Evolutionary conservation across 1,140 invertebrate species (phyloP).

Genomic region (Drosophila micromelanica): DNA sequence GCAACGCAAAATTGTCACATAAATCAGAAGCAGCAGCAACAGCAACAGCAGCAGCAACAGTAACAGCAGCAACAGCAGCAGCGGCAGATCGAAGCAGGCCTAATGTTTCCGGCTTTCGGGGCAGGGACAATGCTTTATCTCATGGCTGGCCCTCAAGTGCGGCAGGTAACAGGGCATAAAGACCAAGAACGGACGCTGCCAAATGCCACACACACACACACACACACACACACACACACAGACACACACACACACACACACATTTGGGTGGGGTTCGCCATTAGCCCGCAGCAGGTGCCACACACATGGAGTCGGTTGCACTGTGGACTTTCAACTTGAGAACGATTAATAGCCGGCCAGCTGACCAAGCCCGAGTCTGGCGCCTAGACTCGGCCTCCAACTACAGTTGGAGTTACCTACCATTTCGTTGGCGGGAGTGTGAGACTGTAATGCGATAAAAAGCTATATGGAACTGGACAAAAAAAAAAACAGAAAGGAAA

Average conservation of each 20-base stretch:
- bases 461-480: slow-evolving; percentile 37
- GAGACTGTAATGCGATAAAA: slow-evolving; percentile 53
- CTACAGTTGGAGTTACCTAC: too few species aligned
- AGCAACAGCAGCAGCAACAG: background rate
- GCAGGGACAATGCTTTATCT: slow-evolving; percentile 30
- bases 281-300: slow-evolving; percentile 50
- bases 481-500: too few species aligned
- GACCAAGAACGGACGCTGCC: slow-evolving; percentile 4
- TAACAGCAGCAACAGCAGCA: background rate
- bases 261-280: slow-evolving; percentile 33
- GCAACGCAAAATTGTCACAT: slow-evolving; percentile 42
- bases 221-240: background rate
- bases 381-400: slow-evolving; percentile 10
- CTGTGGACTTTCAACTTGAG: slow-evolving; percentile 34
- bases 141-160: slow-evolving; percentile 12
- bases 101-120: slow-evolving; percentile 25
- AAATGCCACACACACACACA: slow-evolving; percentile 1
- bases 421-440: slow-evolving; percentile 57
- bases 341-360: slow-evolving; percentile 43
- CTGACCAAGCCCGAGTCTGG: slow-evolving; percentile 38
- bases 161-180: slow-evolving; percentile 14
- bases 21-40: slow-evolving; percentile 25
- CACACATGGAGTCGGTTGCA: slow-evolving; percentile 37
- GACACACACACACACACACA: background rate
- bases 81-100: slow-evolving; percentile 32